A percentile compares a stretch with the other conserved stretches of the same genome.
Conservation (phyloP, 2,113 vertebrate genomes). For the Oreotrochilus melanogaster region DNA sequence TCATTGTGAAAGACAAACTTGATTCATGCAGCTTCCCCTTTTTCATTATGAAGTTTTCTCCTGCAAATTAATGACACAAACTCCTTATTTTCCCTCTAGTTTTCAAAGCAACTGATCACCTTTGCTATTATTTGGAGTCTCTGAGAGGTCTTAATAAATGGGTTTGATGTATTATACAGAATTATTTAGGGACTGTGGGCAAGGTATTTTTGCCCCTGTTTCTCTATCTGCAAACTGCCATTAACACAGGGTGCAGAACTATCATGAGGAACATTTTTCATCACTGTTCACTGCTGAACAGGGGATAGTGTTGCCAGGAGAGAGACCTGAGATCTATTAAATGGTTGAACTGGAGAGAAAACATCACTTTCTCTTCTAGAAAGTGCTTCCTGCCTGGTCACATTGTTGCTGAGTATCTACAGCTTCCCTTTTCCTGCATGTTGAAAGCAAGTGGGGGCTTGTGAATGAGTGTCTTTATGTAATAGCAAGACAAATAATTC, state of each 20-base stretch:
- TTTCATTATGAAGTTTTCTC: background rate
- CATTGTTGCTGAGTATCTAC: background rate
- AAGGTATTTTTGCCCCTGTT: background rate
- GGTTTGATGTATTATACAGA: background rate
- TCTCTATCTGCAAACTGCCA: background rate
- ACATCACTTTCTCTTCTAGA: background rate
- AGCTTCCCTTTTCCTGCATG: background rate
- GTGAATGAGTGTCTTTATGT: background rate
- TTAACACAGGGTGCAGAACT: background rate
- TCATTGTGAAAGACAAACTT: background rate
- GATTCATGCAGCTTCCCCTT: background rate
- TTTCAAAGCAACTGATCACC: background rate
- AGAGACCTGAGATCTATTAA: background rate
- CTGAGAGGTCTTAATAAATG: background rate
- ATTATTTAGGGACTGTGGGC: background rate
- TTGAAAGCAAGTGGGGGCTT: background rate
- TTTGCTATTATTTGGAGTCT: background rate
- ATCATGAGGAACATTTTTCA: background rate
- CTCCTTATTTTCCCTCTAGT: background rate
- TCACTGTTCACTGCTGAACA: background rate
- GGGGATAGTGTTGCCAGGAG: background rate
- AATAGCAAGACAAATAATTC: background rate
- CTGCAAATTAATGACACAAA: background rate
- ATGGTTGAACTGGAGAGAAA: background rate
- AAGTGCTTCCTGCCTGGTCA: background rate